phyloP scores from a whole-genome alignment of 2,888 invertebrate genomes.

The Leptinotarsa haldemani region DNA sequence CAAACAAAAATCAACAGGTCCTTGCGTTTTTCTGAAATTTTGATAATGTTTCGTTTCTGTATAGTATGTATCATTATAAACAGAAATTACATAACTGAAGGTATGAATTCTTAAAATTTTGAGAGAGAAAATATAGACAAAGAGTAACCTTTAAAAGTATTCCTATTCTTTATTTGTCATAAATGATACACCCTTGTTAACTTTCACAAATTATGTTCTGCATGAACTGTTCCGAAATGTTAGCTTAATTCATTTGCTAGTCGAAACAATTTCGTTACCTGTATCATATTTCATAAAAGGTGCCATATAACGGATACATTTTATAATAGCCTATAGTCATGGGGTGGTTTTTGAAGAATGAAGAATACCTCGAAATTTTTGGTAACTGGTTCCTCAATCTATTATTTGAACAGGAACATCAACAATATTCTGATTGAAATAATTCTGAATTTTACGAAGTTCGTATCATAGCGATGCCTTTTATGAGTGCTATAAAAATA shows the following conservation, averaged over 20 bases:
- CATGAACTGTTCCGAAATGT: background rate
- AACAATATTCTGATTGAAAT: too few relatives aligned
- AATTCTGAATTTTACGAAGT: too few relatives aligned
- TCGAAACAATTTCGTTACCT: background rate
- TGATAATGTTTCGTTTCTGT: too few relatives aligned
- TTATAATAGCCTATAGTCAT: background rate
- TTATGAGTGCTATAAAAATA: too few relatives aligned
- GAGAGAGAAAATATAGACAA: background rate
- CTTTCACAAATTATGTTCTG: background rate
- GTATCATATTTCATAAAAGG: constrained; percentile 1
- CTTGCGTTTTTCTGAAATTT: too few relatives aligned
- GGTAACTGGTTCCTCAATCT: background rate
- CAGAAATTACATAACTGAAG: too few relatives aligned
- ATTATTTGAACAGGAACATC: too few relatives aligned
- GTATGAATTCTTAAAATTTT: too few relatives aligned
- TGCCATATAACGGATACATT: background rate
- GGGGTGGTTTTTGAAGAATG: background rate
- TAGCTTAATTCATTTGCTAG: background rate
- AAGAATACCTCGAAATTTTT: background rate
- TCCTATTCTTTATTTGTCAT: background rate
- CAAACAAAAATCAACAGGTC: too few relatives aligned
- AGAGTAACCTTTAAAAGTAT: background rate
- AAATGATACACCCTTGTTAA: background rate
- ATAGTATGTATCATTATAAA: too few relatives aligned
- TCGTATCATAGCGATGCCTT: too few relatives aligned